A percentile compares a stretch with the other conserved stretches of the same genome.
phyloP scores from a whole-genome alignment of 1,140 invertebrate species.

The Papilio polyxenes region DNA sequence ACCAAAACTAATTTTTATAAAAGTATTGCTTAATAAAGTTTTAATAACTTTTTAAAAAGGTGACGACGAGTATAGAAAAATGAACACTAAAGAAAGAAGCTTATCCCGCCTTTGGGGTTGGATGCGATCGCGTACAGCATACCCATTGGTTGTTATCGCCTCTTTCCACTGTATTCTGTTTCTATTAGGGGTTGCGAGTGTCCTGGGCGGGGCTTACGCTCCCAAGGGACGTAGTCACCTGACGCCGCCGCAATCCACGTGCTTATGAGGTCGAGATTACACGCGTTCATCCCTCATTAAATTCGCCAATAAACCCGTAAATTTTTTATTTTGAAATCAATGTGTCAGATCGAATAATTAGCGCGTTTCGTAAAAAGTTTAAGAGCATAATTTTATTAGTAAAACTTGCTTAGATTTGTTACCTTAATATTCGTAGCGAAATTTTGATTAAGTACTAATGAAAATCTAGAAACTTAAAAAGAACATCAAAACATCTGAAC shows the following conservation, averaged over 20 bases:
- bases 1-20: background rate
- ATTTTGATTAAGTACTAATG: background rate
- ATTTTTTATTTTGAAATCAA: background rate
- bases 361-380: background rate
- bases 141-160: slow-evolving; percentile 59
- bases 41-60: background rate
- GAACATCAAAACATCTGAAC: slow-evolving; percentile 18
- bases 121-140: slow-evolving; percentile 42
- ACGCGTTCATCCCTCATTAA: slow-evolving; percentile 49
- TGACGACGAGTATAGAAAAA: slow-evolving; percentile 25
- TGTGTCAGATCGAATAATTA: background rate
- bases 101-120: slow-evolving; percentile 59
- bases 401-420: background rate
- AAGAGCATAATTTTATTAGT: background rate
- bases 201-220: slow-evolving; percentile 55
- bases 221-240: slow-evolving; percentile 60
- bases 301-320: background rate
- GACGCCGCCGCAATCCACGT: slow-evolving; percentile 66
- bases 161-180: slow-evolving; percentile 52
- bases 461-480: background rate
- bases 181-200: slow-evolving; percentile 50
- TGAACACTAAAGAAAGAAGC: slow-evolving; percentile 6
- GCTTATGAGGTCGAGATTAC: slow-evolving; percentile 47
- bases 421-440: background rate
- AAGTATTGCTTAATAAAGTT: background rate